phyloP scores from a whole-genome alignment of 2,113 vertebrate species.

The Elachura formosa region DNA sequence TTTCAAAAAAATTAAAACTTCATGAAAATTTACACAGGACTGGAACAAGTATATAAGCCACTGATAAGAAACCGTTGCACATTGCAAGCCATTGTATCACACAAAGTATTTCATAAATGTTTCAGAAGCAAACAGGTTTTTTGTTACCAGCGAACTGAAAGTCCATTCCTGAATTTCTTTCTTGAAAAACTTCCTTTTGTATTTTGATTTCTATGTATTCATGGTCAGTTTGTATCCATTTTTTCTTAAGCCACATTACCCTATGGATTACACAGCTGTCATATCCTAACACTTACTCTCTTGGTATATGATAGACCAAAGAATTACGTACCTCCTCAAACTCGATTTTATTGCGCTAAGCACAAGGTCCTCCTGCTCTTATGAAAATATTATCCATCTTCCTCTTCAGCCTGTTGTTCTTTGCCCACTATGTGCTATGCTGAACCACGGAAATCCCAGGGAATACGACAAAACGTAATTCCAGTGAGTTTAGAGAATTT shows the following conservation, averaged over 20 bases:
- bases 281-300: not conserved
- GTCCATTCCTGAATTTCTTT: not conserved
- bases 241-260: not conserved
- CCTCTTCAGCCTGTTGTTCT: not conserved
- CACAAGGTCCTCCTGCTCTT: not conserved
- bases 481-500: not conserved
- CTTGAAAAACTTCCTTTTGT: not conserved
- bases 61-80: not conserved
- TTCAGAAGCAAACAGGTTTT: not conserved
- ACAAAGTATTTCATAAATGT: not conserved
- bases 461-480: not conserved
- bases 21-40: not conserved
- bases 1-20: not conserved
- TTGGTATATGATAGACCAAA: not conserved
- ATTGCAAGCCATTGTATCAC: not conserved
- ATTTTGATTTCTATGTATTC: not conserved
- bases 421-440: not conserved
- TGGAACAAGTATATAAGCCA: not conserved
- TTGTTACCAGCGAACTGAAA: not conserved
- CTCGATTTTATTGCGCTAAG: not conserved
- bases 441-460: not conserved
- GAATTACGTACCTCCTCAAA: not conserved
- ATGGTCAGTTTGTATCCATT: not conserved
- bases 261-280: not conserved
- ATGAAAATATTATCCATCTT: not conserved